phyloP scores from a whole-genome alignment of 1,140 invertebrate species.

The Ganaspis sp. region DNA sequence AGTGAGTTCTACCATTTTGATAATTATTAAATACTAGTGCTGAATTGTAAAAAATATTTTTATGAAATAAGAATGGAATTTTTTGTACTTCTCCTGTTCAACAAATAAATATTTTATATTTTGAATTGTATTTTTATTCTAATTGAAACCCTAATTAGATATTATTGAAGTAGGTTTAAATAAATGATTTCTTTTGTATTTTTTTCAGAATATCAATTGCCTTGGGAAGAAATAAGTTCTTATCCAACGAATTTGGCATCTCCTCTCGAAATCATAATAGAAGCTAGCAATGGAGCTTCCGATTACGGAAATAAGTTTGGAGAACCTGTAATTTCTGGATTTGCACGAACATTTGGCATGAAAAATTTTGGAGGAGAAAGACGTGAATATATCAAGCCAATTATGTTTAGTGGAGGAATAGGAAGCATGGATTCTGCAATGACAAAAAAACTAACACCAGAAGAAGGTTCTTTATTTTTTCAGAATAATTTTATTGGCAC shows the following conservation, averaged over 20 bases:
- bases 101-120: too few species aligned
- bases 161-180: too few species aligned
- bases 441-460: constrained; percentile 84
- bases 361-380: constrained; percentile 81
- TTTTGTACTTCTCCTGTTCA: too few species aligned
- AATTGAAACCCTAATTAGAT: too few species aligned
- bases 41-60: too few species aligned
- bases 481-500: not conserved
- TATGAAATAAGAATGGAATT: too few species aligned
- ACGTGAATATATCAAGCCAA: constrained; percentile 97
- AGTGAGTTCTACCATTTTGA: too few species aligned
- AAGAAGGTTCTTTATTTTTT: constrained; percentile 77
- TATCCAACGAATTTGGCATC: constrained; percentile 95
- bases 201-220: constrained; percentile 84
- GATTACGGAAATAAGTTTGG: constrained; percentile 99
- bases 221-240: constrained; percentile 89
- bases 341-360: constrained; percentile 93
- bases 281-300: constrained; percentile 98
- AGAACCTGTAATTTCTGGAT: constrained; percentile 94
- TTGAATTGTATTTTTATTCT: too few species aligned
- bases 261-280: constrained; percentile 91
- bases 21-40: too few species aligned
- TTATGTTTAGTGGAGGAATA: constrained; percentile 98
- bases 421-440: constrained; percentile 91
- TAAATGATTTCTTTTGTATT: too few species aligned